phyloP scores from a whole-genome alignment of 2,888 invertebrate genomes.

The Agapostemon virescens region DNA sequence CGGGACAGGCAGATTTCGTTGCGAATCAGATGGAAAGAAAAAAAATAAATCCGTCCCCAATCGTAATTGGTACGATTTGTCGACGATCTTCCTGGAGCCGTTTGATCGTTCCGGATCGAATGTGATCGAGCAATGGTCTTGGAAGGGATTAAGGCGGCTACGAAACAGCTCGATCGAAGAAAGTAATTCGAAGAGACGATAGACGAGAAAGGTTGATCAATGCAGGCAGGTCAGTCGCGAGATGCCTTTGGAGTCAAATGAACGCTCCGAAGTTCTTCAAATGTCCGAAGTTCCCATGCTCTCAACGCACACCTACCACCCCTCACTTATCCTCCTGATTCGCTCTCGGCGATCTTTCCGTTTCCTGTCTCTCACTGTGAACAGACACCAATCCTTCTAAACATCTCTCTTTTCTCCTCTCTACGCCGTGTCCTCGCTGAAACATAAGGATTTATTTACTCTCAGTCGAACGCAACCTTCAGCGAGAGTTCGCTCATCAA shows the following conservation, averaged over 20 bases:
- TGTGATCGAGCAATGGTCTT: neutral
- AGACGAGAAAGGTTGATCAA: conserved; percentile 14
- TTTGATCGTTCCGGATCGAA: neutral
- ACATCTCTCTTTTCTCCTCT: neutral
- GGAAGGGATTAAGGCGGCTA: neutral
- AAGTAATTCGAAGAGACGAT: conserved; percentile 16
- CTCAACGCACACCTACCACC: conserved; percentile 76
- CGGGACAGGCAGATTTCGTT: neutral
- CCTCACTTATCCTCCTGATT: conserved; percentile 79
- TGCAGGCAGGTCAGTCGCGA: conserved; percentile 27
- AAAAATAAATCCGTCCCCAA: neutral
- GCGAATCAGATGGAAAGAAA: neutral
- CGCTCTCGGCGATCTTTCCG: conserved; percentile 73
- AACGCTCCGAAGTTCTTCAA: conserved; percentile 41
- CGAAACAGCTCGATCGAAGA: conserved; percentile 17
- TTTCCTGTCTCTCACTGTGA: conserved; percentile 78
- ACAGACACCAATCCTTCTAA: conserved; percentile 60
- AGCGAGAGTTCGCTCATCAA: no score
- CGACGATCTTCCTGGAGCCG: neutral
- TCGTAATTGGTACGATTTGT: neutral
- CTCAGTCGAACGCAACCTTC: neutral
- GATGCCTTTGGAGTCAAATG: conserved; percentile 28
- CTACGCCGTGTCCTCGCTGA: neutral
- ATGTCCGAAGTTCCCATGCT: conserved; percentile 66
- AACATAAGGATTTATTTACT: conserved; percentile 18